phyloP scores from a whole-genome alignment of 1,140 invertebrate genomes.

The Philopotamus ludificatus region DNA sequence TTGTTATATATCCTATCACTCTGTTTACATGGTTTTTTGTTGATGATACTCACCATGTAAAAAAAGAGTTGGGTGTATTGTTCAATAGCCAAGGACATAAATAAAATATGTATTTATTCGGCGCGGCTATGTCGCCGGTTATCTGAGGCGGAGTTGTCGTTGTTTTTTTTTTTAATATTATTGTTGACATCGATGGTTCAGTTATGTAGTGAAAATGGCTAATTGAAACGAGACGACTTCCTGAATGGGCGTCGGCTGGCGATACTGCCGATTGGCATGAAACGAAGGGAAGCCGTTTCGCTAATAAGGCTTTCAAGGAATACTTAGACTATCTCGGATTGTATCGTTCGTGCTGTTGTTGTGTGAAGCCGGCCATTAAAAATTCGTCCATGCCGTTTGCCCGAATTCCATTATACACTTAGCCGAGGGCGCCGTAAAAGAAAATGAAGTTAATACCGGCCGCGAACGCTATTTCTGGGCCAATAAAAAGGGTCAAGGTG shows the following conservation, averaged over 20 bases:
- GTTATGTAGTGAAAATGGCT: no score
- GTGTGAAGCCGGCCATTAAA: constrained; percentile 4
- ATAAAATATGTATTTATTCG: no score
- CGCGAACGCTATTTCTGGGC: constrained; percentile 29
- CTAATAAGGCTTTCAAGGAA: constrained; percentile 8
- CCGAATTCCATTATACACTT: constrained; percentile 37
- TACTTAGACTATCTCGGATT: not conserved
- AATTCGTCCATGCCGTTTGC: constrained; percentile 31
- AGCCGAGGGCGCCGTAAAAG: constrained; percentile 35
- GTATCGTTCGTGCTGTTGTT: not conserved
- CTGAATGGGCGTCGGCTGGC: not conserved
- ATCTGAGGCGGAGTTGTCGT: no score
- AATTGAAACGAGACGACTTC: constrained; percentile 5
- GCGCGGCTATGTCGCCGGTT: no score
- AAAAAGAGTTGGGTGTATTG: no score
- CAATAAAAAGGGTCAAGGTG: constrained; percentile 30
- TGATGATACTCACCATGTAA: no score
- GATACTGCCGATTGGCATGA: constrained; percentile 10
- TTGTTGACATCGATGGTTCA: no score
- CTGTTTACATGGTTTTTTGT: no score
- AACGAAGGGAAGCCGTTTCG: not conserved
- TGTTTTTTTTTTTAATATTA: no score
- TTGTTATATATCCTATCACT: no score
- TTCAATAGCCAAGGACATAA: no score
- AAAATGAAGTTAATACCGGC: constrained; percentile 38